Evolutionary conservation across 1,140 invertebrate species (phyloP).

Genomic region (Triops longicaudatus): DNA sequence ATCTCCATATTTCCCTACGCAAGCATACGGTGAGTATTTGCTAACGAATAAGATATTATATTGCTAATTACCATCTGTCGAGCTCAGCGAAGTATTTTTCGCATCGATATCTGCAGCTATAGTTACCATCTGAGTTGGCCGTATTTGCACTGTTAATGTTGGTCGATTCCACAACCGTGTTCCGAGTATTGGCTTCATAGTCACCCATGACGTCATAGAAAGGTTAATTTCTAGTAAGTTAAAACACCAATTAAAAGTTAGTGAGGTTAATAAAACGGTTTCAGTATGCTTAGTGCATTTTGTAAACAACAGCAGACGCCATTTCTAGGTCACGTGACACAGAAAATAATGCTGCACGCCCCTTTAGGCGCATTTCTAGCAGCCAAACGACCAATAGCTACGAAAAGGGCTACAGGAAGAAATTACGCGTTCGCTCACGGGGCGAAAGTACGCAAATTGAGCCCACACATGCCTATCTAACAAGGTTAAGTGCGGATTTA

Average conservation of each 20-base stretch:
- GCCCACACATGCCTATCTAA: too few species aligned
- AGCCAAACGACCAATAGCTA: too few species aligned
- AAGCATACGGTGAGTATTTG: too few species aligned
- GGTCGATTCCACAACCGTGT: background rate
- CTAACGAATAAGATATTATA: too few species aligned
- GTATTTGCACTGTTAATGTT: background rate
- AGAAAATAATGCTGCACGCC: too few species aligned
- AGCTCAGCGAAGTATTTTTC: conserved; percentile 28
- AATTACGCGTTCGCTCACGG: too few species aligned
- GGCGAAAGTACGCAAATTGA: too few species aligned
- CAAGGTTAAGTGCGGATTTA: too few species aligned
- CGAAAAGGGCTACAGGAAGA: too few species aligned
- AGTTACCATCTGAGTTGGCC: background rate
- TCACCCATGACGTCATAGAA: conserved; percentile 12
- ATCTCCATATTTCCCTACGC: conserved; percentile 68
- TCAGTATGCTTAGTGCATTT: background rate
- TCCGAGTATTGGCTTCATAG: background rate
- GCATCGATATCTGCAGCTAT: conserved; percentile 24
- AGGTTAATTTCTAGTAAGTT: conserved; percentile 6
- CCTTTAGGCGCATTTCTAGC: too few species aligned
- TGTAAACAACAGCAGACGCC: background rate
- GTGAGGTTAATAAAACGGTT: background rate
- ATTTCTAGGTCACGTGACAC: background rate
- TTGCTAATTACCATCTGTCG: conserved; percentile 25
- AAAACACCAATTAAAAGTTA: conserved; percentile 1